Evolutionary conservation across 2,888 invertebrate genomes (phyloP), one percentile per base, ranked within the genome.

Genomic region (Empis livida): DNA sequence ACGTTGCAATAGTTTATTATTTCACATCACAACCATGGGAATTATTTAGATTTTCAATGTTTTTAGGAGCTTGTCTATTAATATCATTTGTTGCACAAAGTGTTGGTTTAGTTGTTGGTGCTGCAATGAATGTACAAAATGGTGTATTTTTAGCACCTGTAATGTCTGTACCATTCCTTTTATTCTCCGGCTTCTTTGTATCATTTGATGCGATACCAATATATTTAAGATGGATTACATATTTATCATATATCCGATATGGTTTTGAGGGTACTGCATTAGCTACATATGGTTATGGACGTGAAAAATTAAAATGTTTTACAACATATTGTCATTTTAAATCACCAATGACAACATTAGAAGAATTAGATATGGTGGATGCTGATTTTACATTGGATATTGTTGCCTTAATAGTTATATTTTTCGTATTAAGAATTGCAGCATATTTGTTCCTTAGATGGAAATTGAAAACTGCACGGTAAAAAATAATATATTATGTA

Each of bases 101-200:
- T 57, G 86, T 95, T 9, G 95, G 95, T 3, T 75, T 96, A 4
- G 87, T 95, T 0, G 93, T 96, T 8, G 95, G 95, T 9, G 95
- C 95, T 39, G 94, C 92, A 8, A 93, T 93, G 82, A 90, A 89
- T 59, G 89, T 92, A 11, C 86, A 94, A 82, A 93, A 93, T 63
- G 94, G 95, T 27, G 94, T 95, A 45, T 96, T 95, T 73, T 74
- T 96, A 57, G 95, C 94, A 9, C 95, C 95, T 0, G 92, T 95
- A 41, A 93, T 93, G 88, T 90, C 90, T 2, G 94, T 95, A 42
- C 95, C 95, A 32, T 92, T 96, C 74, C 76, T 96, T 48, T 74
- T 95, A 49, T 95, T 95, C 78, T 92, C 92, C 57, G 95, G 95
- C 9, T 95, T 95, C 81, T 95, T 95, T 72, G 93, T 95, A 37